Percentiles rank a stretch among this genome's conserved stretches.
These are phyloP conservation scores for Peromyscus melanophrys DNA, from an alignment of 2,797 vertebrate genomes.

Conservation along the genomic window DNA sequence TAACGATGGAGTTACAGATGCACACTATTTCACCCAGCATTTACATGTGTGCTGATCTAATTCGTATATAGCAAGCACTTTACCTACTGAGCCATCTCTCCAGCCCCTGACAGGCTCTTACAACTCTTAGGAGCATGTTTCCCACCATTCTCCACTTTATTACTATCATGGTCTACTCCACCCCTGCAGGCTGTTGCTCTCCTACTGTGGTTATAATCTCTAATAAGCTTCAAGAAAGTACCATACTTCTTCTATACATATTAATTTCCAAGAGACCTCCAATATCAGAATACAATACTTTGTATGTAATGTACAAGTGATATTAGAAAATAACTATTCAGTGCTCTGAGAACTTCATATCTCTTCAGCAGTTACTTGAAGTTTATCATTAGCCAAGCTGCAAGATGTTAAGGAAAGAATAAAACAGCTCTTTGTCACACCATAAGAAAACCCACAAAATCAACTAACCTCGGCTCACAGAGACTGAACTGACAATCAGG, in stretches of 20 bases:
- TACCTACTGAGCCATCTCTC: background rate
- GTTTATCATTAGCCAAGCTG: background rate
- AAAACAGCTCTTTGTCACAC: background rate
- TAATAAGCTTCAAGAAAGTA: background rate
- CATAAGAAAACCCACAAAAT: background rate
- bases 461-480: background rate
- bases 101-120: background rate
- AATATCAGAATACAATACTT: background rate
- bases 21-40: background rate
- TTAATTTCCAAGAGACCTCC: background rate
- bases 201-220: background rate
- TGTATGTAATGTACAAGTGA: background rate
- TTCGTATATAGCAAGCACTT: background rate
- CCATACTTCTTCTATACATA: background rate
- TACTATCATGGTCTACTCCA: background rate
- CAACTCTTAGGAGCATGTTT: background rate
- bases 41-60: background rate
- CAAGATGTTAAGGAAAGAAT: background rate
- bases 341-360: background rate
- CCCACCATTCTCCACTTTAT: background rate
- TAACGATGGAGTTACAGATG: background rate
- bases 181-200: background rate
- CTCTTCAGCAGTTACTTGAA: background rate
- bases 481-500: background rate
- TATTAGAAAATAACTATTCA: background rate